These are phyloP conservation scores for Fragum fragum DNA, from an alignment of 2,888 invertebrate species.

Conservation along the genomic window DNA sequence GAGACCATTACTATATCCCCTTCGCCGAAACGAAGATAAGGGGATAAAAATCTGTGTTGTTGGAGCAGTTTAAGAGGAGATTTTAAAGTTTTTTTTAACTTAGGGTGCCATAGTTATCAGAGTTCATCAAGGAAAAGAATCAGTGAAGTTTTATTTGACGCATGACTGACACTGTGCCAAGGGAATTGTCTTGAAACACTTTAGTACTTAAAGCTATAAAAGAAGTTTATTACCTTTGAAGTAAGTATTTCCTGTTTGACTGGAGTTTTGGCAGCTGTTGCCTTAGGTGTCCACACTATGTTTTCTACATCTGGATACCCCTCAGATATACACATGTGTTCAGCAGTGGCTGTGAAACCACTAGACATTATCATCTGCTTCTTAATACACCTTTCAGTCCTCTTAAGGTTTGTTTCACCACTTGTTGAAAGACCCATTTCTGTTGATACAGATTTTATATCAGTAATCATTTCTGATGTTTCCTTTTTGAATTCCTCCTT, in stretches of 20 bases:
- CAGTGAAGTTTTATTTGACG: too few relatives aligned
- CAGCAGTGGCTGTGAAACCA: background rate
- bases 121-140: too few relatives aligned
- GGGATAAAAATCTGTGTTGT: too few relatives aligned
- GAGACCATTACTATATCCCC: too few relatives aligned
- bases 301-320: background rate
- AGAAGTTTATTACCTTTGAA: background rate
- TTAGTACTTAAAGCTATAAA: too few relatives aligned
- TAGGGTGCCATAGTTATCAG: too few relatives aligned
- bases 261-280: slow-evolving; percentile 47
- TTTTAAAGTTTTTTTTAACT: too few relatives aligned
- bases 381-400: background rate
- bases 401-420: background rate
- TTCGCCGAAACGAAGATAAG: too few relatives aligned
- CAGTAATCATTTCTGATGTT: background rate
- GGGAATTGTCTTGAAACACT: too few relatives aligned
- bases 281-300: slow-evolving; percentile 49
- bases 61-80: too few relatives aligned
- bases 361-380: background rate
- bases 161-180: too few relatives aligned
- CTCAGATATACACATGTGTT: background rate
- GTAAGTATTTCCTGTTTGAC: slow-evolving; percentile 51
- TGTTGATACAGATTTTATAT: too few relatives aligned
- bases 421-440: background rate
- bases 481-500: background rate